Percentiles rank a stretch among this genome's conserved stretches.
Evolutionary conservation across 2,797 vertebrate species (phyloP).

Genomic region (Spheniscus humboldti): DNA sequence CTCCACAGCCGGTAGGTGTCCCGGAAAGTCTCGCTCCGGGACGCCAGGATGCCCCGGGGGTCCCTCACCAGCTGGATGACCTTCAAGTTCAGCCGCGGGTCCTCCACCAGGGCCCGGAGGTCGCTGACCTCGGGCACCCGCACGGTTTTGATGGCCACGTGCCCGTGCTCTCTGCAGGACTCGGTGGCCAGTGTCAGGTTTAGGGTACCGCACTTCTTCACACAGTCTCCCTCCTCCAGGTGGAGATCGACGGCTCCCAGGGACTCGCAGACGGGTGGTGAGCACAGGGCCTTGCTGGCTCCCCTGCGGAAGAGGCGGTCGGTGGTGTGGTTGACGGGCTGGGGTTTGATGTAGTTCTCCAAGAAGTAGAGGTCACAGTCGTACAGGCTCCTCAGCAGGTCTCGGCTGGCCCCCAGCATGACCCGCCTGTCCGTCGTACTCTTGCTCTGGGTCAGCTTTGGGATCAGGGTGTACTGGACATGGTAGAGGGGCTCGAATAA

Average conservation of each 20-base stretch:
- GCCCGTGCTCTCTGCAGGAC: conserved; percentile 84
- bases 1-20: conserved; percentile 93
- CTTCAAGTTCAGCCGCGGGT: conserved; percentile 91
- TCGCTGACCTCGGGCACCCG: conserved; percentile 89
- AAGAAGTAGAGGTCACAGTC: conserved; percentile 91
- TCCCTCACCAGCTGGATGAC: conserved; percentile 94
- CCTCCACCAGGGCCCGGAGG: conserved; percentile 87
- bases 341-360: conserved; percentile 93
- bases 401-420: conserved; percentile 90
- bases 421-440: conserved; percentile 82
- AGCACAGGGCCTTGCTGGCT: conserved; percentile 89
- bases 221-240: conserved; percentile 91
- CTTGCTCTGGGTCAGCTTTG: conserved; percentile 85
- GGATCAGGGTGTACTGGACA: conserved; percentile 89
- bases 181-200: conserved; percentile 88
- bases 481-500: conserved; percentile 96
- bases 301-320: conserved; percentile 89
- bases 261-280: conserved; percentile 84
- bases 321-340: conserved; percentile 87
- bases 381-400: conserved; percentile 89
- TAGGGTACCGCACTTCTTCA: conserved; percentile 85
- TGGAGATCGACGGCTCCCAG: conserved; percentile 75
- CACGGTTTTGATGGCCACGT: conserved; percentile 93
- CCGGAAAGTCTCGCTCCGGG: conserved; percentile 91
- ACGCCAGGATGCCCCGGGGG: conserved; percentile 90